Conservation (phyloP, 2,113 vertebrate species). For the Ophiodon elongatus region DNA sequence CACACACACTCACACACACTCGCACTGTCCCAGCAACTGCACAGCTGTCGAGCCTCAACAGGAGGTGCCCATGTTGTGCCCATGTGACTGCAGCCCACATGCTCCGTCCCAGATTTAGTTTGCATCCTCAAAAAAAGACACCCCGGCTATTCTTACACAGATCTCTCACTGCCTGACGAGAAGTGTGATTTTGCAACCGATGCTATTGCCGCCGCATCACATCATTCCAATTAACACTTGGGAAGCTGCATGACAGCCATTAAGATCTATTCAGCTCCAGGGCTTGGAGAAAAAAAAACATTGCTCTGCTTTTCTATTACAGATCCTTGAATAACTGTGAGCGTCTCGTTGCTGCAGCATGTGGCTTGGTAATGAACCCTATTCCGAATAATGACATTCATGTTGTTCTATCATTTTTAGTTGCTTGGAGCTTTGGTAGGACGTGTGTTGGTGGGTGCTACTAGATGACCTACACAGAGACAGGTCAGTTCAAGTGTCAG, state of each 20-base stretch:
- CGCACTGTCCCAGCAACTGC: conserved; percentile 42
- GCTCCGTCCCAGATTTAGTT: conserved; percentile 61
- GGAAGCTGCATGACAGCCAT: conserved; percentile 15
- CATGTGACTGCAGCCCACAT: conserved; percentile 58
- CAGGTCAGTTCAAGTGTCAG: conserved; percentile 35
- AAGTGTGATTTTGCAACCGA: conserved; percentile 31
- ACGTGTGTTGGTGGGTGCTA: neutral
- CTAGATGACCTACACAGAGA: conserved; percentile 16
- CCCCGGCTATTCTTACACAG: conserved; percentile 47
- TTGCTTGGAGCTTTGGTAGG: neutral
- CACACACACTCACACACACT: conserved; percentile 22
- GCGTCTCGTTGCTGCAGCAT: neutral
- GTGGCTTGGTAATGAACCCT: neutral
- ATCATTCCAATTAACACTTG: conserved; percentile 44
- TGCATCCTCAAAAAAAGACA: conserved; percentile 39
- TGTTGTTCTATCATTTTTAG: neutral
- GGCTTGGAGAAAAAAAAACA: conserved; percentile 22
- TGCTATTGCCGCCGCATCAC: neutral
- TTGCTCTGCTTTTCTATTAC: neutral
- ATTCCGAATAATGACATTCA: neutral
- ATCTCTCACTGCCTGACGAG: conserved; percentile 35
- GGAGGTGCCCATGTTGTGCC: conserved; percentile 50
- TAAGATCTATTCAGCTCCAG: conserved; percentile 9
- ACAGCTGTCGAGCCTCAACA: conserved; percentile 60
- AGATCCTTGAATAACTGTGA: neutral